A percentile compares a stretch with the other conserved stretches of the same genome.
Conservation (phyloP, 2,888 invertebrate genomes). For the Stictocephala bisonia region DNA sequence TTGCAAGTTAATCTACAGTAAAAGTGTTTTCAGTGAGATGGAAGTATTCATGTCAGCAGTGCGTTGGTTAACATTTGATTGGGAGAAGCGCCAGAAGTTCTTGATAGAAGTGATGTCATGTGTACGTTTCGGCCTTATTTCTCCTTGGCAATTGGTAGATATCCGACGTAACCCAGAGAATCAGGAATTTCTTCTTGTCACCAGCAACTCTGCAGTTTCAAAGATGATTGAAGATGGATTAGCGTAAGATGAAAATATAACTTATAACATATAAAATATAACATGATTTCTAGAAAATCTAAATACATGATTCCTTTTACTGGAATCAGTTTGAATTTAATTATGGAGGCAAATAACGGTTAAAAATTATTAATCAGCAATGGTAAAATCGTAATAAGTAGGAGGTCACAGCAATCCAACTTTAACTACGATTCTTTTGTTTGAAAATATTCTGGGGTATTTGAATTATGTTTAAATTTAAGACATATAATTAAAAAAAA, state of each 20-base stretch:
- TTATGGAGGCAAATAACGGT: no score
- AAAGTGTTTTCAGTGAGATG: conserved; percentile 69
- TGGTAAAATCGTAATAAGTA: no score
- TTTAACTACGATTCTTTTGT: no score
- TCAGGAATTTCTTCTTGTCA: conserved; percentile 76
- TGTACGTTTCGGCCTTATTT: conserved; percentile 82
- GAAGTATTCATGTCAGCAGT: conserved; percentile 85
- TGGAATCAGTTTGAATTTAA: no score
- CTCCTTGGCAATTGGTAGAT: conserved; percentile 83
- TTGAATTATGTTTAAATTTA: no score
- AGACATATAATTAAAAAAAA: no score
- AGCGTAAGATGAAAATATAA: conserved; percentile 72
- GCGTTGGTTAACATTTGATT: conserved; percentile 80
- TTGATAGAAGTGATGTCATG: conserved; percentile 75
- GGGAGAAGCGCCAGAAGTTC: conserved; percentile 71
- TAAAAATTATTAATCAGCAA: no score
- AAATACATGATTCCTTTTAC: no score
- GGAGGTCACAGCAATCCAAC: no score
- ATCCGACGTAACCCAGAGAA: conserved; percentile 80
- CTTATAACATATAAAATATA: neutral
- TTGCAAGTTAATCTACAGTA: no score
- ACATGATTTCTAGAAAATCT: no score
- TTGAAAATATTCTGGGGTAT: no score
- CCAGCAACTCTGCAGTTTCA: conserved; percentile 75
- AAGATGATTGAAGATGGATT: conserved; percentile 85